Evolutionary conservation across 2,888 invertebrate genomes (phyloP), one percentile per base, ranked within the genome.

Genomic region (Venusia cambrica): DNA sequence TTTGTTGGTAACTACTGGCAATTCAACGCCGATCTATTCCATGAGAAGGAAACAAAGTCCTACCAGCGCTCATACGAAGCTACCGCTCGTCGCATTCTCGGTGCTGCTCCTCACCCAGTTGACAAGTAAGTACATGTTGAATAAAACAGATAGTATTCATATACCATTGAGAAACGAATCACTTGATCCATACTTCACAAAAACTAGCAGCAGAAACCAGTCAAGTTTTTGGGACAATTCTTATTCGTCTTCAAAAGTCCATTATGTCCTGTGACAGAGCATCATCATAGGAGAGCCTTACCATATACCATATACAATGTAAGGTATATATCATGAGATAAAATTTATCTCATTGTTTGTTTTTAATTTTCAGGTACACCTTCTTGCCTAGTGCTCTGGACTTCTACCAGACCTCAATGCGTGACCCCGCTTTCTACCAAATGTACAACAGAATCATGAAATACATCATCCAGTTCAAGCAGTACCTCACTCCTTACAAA

Each of bases 341-440:
- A n/a, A n/a, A n/a, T n/a, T n/a, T n/a, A n/a, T n/a, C n/a, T n/a
- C n/a, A n/a, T n/a, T n/a, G 5, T 27, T 13, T 32, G 26, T 18
- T 30, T 43, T 50, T 41, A n/a, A 25, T 7, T 69, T 69, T 14
- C 62, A 87, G 85, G 25, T 73, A 76, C 56, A 54, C 55, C 4
- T 69, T 85, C 39, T 56, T 85, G 8, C 91, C 92, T n/a, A 87
- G 90, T 12, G 88, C 89, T 6, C 76, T 92, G 25, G 89, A 91
- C 62, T 90, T 90, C 62, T 90, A 88, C 62, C 88, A 89, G 57
- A 91, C 92, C 3, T 88, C 90, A 43, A 65, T 92, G 52, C 90
- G 93, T 45, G 93, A 94, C 67, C 93, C 93, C 7, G 88, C 90
- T 15, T 92, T 92, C 89, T 94, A 90, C 72, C 89, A 90, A 43